These are phyloP conservation scores for Paraescarpia echinospica DNA, from an alignment of 1,140 invertebrate species.

Conservation along the genomic window DNA sequence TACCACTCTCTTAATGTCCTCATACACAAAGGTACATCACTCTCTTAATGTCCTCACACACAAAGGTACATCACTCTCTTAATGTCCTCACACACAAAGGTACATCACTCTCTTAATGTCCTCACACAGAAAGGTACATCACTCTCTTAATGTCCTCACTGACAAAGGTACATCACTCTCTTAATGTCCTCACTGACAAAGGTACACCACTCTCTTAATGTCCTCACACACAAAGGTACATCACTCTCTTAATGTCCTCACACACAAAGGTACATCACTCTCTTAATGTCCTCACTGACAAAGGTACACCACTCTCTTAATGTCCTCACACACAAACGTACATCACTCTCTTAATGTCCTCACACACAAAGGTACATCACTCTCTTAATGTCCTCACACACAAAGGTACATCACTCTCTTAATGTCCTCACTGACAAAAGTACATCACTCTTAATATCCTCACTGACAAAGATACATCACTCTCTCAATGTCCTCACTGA, in stretches of 20 bases:
- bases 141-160: no score
- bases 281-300: background rate
- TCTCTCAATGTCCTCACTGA: background rate
- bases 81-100: background rate
- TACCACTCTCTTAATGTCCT: background rate
- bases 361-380: background rate
- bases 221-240: background rate
- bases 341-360: background rate
- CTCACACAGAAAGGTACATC: background rate
- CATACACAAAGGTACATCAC: background rate
- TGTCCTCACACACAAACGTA: background rate
- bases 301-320: background rate
- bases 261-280: background rate
- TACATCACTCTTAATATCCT: background rate
- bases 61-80: background rate
- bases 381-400: background rate
- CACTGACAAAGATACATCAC: background rate
- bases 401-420: background rate
- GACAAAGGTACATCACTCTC: background rate
- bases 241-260: slow-evolving; percentile 5
- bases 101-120: background rate
- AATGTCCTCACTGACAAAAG: background rate
- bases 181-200: background rate
- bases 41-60: background rate
- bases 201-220: background rate